Evolutionary conservation across 2,888 invertebrate species (phyloP).

Genomic region (Lydus trimaculatus): DNA sequence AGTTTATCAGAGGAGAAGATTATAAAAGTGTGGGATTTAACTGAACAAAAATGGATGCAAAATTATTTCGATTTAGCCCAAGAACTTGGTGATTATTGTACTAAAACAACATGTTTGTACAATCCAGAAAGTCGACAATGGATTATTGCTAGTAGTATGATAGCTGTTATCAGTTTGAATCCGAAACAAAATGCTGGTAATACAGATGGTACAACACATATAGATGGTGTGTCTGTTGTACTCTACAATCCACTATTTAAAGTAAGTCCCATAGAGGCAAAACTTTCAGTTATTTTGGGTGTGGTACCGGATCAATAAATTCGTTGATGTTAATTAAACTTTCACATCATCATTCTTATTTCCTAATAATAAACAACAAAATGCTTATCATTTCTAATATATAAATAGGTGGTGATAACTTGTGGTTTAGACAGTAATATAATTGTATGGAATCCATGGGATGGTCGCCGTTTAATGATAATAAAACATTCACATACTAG

Average conservation of each 20-base stretch:
- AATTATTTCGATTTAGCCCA: slow-evolving; percentile 72
- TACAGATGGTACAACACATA: slow-evolving; percentile 71
- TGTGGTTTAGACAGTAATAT: slow-evolving; percentile 82
- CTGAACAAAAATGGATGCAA: slow-evolving; percentile 72
- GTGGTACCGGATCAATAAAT: not conserved
- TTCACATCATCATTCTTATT: not conserved
- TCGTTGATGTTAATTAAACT: not conserved
- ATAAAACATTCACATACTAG: slow-evolving; percentile 76
- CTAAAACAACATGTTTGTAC: slow-evolving; percentile 63
- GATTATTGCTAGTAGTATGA: slow-evolving; percentile 70
- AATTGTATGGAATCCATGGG: slow-evolving; percentile 82
- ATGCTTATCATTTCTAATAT: not conserved
- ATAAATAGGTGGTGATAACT: slow-evolving; percentile 72
- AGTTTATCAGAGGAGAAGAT: slow-evolving; percentile 75
- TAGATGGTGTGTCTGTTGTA: slow-evolving; percentile 73
- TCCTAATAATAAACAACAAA: not conserved
- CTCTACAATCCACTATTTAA: slow-evolving; percentile 78
- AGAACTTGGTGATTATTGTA: slow-evolving; percentile 68
- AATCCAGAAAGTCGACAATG: slow-evolving; percentile 72
- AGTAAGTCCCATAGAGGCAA: slow-evolving; percentile 28
- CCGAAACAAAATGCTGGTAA: slow-evolving; percentile 71
- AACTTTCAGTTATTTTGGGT: not conserved
- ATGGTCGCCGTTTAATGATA: slow-evolving; percentile 72
- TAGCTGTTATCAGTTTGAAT: slow-evolving; percentile 71
- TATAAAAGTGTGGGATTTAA: slow-evolving; percentile 81